Conservation (phyloP, 2,113 vertebrate species). For the Indri indri region DNA sequence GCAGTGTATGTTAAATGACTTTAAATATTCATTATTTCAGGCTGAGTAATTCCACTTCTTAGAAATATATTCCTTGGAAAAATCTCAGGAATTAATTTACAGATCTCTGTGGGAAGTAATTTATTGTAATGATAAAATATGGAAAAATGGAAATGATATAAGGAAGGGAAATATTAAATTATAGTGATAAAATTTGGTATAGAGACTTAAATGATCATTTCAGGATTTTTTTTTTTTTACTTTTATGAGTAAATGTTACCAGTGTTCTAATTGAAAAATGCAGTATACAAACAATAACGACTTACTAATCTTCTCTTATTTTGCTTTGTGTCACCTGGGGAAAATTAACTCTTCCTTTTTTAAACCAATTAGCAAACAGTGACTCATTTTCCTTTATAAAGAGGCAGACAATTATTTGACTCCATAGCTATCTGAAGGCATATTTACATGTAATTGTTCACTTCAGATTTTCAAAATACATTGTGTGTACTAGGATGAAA, state of each 20-base stretch:
- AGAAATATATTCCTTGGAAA: background rate
- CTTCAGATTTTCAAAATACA: background rate
- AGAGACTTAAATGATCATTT: background rate
- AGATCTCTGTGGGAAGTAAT: background rate
- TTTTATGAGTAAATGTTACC: background rate
- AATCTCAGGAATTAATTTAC: background rate
- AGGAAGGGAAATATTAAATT: background rate
- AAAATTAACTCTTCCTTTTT: background rate
- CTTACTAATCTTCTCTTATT: background rate
- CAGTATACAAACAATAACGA: background rate
- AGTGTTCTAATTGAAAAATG: background rate
- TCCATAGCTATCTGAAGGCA: background rate
- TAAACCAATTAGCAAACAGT: background rate
- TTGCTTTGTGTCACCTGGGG: background rate
- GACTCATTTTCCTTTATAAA: background rate
- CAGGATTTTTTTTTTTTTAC: background rate
- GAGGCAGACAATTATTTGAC: background rate
- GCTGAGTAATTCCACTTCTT: background rate
- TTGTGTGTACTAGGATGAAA: background rate
- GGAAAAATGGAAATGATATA: background rate
- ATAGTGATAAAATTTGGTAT: background rate
- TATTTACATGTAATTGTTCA: background rate
- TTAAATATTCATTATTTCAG: background rate
- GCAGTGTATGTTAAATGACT: background rate
- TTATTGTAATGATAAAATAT: background rate